A percentile compares a stretch with the other conserved stretches of the same genome.
phyloP scores from a whole-genome alignment of 2,113 vertebrate genomes.

The Mastomys coucha region DNA sequence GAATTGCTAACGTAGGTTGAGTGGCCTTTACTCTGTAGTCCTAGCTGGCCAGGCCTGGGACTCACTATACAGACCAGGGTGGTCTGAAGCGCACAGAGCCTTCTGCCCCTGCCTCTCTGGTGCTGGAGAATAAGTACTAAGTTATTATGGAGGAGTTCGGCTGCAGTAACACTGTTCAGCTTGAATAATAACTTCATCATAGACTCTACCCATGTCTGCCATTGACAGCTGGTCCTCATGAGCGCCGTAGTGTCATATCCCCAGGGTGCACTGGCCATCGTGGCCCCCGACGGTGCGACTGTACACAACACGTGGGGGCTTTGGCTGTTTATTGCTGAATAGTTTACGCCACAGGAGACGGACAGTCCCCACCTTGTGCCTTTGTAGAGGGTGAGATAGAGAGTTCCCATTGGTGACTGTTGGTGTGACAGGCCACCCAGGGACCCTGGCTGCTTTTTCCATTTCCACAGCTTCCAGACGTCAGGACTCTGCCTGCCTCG shows the following conservation, averaged over 20 bases:
- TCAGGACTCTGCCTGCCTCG: neutral
- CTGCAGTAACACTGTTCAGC: constrained; percentile 60
- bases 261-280: neutral
- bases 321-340: neutral
- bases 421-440: neutral
- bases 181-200: constrained; percentile 67
- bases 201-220: neutral
- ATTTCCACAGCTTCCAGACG: neutral
- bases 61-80: too few relatives aligned
- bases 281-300: neutral
- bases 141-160: neutral
- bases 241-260: accelerated
- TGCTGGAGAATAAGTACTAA: constrained; percentile 21
- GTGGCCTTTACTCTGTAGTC: neutral
- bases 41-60: neutral
- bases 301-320: neutral
- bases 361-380: neutral
- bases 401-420: neutral
- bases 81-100: neutral
- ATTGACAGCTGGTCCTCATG: neutral
- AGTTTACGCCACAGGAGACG: neutral
- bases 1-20: neutral
- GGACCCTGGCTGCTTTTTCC: neutral
- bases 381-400: neutral
- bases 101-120: neutral